Evolutionary conservation across 2,797 vertebrate species (phyloP), one percentile per base, ranked within the genome.

Genomic region (Acropternis orthonyx): DNA sequence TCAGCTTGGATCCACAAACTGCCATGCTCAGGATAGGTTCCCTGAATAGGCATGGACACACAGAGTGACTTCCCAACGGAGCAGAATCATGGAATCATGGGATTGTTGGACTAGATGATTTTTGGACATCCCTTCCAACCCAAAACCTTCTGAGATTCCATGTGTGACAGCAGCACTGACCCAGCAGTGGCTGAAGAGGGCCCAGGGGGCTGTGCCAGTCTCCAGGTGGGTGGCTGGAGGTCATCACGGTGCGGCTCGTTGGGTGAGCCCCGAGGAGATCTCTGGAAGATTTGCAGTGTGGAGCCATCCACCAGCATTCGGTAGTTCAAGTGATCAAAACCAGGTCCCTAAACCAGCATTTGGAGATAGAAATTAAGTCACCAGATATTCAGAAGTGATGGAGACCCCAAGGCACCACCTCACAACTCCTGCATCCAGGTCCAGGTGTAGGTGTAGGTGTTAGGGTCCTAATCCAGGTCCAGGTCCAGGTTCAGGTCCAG

Each of bases 191-290:
- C 55, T 22, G 49, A 22, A 14, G 49, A 30, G 32, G 62, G 12
- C 17, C 37, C 2, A 0, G 48, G 34, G 61, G 20, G 46, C 66
- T 7, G 20, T 14, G 34, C 49, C 27, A 39, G 41, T 2, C 1
- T 0, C 39, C 4, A 10, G 14, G n/a, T 24, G 67, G 37, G 23
- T 19, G 23, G 10, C 34, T 6, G 46, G 43, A 46, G 14, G 6
- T 18, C 10, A n/a, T 12, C 7, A 18, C 30, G 1, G 28, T 52
- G 52, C 54, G 34, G 9, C 13, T 52, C 2, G 1, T 30, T 23
- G 9, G 43, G 14, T 12, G 14, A 41, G 46, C 37, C 52, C 46
- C 0, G 0, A 27, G 39, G 34, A 62, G 19, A 26, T 43, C 28
- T 23, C 68, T 56, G 21, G 18, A 49, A 41, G 26, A 26, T 56